Conservation (phyloP, 1,140 invertebrate species). For the Drosophila jambulina region DNA sequence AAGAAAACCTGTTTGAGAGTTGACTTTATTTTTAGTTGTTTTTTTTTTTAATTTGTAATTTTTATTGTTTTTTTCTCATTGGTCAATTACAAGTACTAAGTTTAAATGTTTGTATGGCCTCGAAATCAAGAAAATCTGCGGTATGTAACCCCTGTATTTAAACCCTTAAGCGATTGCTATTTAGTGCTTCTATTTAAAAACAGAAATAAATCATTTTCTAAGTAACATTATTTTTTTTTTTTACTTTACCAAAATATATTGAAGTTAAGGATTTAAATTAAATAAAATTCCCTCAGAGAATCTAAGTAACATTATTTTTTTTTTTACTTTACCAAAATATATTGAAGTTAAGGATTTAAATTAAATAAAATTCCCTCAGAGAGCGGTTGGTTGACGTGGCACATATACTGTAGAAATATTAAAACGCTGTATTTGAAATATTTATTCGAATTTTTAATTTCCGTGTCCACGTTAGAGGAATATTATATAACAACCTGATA, state of each 20-base stretch:
- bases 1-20: too few relatives aligned
- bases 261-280: background rate
- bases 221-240: background rate
- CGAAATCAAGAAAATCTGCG: background rate
- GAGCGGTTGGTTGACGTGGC: constrained; percentile 11
- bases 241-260: background rate
- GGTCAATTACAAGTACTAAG: background rate
- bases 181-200: background rate
- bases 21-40: background rate
- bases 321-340: background rate
- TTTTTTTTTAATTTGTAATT: background rate
- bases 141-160: background rate
- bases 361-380: background rate
- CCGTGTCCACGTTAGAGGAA: too few relatives aligned
- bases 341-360: background rate
- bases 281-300: background rate
- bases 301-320: background rate
- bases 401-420: constrained; percentile 2
- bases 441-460: background rate
- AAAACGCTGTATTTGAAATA: background rate
- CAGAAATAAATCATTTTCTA: background rate
- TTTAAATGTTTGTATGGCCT: background rate
- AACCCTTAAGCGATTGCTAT: background rate
- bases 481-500: background rate
- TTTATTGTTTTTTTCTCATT: background rate